Base-by-base conservation (phyloP, 2,797 vertebrate genomes). In the Tapirus indicus region DNA sequence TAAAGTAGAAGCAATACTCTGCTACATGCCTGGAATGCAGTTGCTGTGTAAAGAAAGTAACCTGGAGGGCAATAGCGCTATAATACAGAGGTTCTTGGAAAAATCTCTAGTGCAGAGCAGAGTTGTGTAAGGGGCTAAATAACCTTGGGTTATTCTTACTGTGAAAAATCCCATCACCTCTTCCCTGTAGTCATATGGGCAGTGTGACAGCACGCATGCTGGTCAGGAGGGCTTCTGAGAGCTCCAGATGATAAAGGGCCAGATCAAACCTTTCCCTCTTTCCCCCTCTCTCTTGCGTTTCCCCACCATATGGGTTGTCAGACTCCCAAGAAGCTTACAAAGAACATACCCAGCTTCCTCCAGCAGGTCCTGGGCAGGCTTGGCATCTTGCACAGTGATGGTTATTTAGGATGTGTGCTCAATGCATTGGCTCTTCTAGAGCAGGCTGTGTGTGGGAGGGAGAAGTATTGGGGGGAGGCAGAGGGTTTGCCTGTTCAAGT, bases 31-130 rank as follows among this genome's bases (percentile, higher is more conserved):
- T 29, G 0, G 21, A 21, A 16, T 66, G 27, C 44, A 35, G 14
- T 8, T 44, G 75, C 47, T 41, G 0, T 6, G 38, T 62, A 5
- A 80, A 69, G 21, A 80, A 41, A 38, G 69, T 1, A 12, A 20
- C 18, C 0, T 44, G 56, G 32, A n/a, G 18, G 21, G 20, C 41
- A 32, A 35, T 32, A 41, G 18, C 0, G 2, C 32, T 20, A 0
- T 11, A 38, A 25, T 5, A 16, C 7, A 23, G 58, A 77, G 54
- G 3, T 14, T 87, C 84, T 71, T 47, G 29, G 68, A 49, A 77
- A 86, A 38, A 16, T n/a, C 32, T 2, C 16, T 12, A 58, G 71
- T 23, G 7, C 52, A 10, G 29, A 29, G 68, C 29, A 82, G 58
- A 21, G 25, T 66, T 35, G 27, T 1, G 14, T 23, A 54, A 88